Conservation (phyloP, 2,888 invertebrate species). For the Aethes cnicana region DNA sequence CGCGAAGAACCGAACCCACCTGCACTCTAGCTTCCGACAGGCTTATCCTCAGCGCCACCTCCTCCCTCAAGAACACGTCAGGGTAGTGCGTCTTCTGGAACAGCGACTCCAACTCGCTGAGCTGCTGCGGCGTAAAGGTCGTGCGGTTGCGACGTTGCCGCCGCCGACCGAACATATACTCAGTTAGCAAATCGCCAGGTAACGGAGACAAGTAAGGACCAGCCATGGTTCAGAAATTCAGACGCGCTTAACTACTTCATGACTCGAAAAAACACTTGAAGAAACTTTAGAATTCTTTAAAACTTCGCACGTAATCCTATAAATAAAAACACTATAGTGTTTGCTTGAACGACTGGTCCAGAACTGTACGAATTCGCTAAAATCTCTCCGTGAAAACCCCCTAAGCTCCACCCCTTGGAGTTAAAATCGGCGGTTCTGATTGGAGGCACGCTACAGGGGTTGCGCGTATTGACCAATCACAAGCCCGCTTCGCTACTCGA, state of each 20-base stretch:
- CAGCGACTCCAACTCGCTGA: conserved; percentile 94
- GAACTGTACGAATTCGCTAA: conserved; percentile 69
- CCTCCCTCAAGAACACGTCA: conserved; percentile 93
- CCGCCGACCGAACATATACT: conserved; percentile 95
- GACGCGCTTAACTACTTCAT: not conserved
- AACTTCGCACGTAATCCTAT: conserved; percentile 19
- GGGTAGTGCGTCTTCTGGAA: conserved; percentile 98
- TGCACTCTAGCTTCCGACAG: conserved; percentile 96
- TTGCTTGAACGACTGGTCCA: conserved; percentile 47
- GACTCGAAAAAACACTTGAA: conserved; percentile 44
- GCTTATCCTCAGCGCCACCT: conserved; percentile 94
- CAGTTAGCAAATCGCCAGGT: conserved; percentile 93
- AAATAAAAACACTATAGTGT: conserved; percentile 38
- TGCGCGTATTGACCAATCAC: conserved; percentile 67
- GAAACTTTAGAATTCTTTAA: conserved; percentile 30
- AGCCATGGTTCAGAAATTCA: conserved; percentile 82
- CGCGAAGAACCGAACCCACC: conserved; percentile 69
- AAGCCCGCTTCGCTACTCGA: conserved; percentile 49
- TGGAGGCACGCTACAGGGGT: conserved; percentile 67
- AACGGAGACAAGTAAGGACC: conserved; percentile 93
- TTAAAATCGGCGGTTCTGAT: conserved; percentile 53
- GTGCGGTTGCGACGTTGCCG: conserved; percentile 95
- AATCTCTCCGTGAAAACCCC: conserved; percentile 68
- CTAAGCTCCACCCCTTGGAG: conserved; percentile 70
- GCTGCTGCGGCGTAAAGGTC: conserved; percentile 96